phyloP scores from a whole-genome alignment of 2,113 vertebrate genomes.

The Megalops atlanticus region DNA sequence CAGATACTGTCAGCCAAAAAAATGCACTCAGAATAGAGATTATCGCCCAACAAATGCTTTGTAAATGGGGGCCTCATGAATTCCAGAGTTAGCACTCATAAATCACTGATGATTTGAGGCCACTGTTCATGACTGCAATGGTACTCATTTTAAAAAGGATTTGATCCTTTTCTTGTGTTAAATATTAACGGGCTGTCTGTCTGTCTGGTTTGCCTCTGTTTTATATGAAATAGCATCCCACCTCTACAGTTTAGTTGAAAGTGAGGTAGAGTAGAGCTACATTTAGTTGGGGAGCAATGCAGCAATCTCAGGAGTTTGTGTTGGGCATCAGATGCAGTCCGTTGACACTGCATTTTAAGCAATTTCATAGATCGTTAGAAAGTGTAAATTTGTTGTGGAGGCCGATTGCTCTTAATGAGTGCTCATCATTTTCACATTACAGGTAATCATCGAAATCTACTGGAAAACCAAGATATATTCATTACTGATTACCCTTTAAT shows the following conservation, averaged over 20 bases:
- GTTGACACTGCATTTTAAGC: not conserved
- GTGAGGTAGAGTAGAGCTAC: not conserved
- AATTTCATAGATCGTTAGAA: not conserved
- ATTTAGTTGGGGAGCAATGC: not conserved
- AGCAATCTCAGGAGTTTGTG: not conserved
- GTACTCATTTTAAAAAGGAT: no score
- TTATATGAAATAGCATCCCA: no score
- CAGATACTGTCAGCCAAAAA: no score
- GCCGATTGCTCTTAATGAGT: slow-evolving; percentile 22
- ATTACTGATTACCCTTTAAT: slow-evolving; percentile 3
- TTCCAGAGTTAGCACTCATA: no score
- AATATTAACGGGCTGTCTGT: no score
- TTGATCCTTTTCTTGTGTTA: no score
- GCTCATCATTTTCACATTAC: slow-evolving; percentile 27
- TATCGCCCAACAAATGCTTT: no score
- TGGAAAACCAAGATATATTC: not conserved
- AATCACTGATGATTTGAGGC: no score
- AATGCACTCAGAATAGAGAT: no score
- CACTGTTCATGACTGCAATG: no score
- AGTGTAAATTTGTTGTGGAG: slow-evolving; percentile 8
- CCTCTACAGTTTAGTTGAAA: not conserved
- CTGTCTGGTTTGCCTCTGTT: no score
- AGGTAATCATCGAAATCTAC: slow-evolving; percentile 2
- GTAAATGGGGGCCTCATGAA: no score
- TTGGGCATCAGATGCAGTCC: not conserved